phyloP scores from a whole-genome alignment of 1,140 invertebrate species.

The Euwallacea fornicatus region DNA sequence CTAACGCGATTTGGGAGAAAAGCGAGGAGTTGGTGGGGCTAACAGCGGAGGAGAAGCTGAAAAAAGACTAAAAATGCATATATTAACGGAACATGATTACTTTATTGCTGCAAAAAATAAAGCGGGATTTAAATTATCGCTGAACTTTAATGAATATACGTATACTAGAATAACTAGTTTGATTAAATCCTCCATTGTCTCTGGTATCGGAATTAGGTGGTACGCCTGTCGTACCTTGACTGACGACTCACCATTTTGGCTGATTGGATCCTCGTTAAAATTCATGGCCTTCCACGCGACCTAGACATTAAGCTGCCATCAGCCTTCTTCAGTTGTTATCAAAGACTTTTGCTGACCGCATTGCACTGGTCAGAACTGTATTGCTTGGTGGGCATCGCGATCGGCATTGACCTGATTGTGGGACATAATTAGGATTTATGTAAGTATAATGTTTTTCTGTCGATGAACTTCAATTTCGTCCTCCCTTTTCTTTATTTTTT shows the following conservation, averaged over 20 bases:
- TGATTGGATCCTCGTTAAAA: slow-evolving; percentile 33
- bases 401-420: slow-evolving; percentile 9
- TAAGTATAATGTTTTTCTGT: no score
- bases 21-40: slow-evolving; percentile 45
- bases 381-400: not conserved
- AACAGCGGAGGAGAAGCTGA: slow-evolving; percentile 41
- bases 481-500: no score
- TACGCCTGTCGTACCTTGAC: not conserved
- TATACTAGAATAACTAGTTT: no score
- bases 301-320: slow-evolving; percentile 28
- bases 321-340: slow-evolving; percentile 29
- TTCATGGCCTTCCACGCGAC: slow-evolving; percentile 32
- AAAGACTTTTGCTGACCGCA: slow-evolving; percentile 30
- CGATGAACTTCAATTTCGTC: no score
- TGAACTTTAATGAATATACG: no score
- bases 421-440: no score
- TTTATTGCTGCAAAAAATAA: no score
- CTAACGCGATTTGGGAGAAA: slow-evolving; percentile 45
- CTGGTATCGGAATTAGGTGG: no score
- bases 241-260: slow-evolving; percentile 27
- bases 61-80: slow-evolving; percentile 15
- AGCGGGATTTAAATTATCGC: no score
- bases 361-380: slow-evolving; percentile 6
- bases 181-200: no score
- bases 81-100: not conserved